phyloP scores from a whole-genome alignment of 2,797 vertebrate genomes.

The Xiphorhynchus erythropygius region DNA sequence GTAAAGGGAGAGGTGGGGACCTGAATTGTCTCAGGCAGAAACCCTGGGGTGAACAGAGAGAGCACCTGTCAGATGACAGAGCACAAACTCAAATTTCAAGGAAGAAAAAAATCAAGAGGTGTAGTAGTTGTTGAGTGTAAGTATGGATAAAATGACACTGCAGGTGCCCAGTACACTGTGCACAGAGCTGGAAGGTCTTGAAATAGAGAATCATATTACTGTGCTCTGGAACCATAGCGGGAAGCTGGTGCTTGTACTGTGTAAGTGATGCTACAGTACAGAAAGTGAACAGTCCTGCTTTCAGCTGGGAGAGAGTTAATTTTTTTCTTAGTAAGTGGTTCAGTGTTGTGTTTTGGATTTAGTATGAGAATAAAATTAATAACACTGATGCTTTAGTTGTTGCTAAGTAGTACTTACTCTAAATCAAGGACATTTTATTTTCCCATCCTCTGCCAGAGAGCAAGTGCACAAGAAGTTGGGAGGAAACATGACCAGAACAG shows the following conservation, averaged over 20 bases:
- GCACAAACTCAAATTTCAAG: not conserved
- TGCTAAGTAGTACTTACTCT: not conserved
- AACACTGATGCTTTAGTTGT: not conserved
- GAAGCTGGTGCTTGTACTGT: not conserved
- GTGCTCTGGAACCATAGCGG: not conserved
- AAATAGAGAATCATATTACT: not conserved
- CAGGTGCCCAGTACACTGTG: not conserved
- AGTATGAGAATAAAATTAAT: not conserved
- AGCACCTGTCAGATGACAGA: not conserved
- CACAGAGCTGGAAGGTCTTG: not conserved
- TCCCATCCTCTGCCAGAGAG: not conserved
- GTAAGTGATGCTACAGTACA: not conserved
- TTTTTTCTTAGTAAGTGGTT: not conserved
- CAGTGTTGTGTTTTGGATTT: not conserved
- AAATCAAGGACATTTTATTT: not conserved
- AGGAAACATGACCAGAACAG: accelerated
- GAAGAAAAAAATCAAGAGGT: not conserved
- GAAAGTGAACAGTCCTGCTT: not conserved
- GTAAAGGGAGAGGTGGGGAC: not conserved
- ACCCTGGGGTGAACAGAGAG: accelerated
- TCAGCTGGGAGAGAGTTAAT: not conserved
- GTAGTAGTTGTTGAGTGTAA: not conserved
- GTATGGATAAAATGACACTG: not conserved
- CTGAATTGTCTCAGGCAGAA: not conserved
- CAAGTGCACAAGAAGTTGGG: accelerated